Base-by-base conservation (phyloP, 2,113 vertebrate genomes). In the Platycercus adscitus region DNA sequence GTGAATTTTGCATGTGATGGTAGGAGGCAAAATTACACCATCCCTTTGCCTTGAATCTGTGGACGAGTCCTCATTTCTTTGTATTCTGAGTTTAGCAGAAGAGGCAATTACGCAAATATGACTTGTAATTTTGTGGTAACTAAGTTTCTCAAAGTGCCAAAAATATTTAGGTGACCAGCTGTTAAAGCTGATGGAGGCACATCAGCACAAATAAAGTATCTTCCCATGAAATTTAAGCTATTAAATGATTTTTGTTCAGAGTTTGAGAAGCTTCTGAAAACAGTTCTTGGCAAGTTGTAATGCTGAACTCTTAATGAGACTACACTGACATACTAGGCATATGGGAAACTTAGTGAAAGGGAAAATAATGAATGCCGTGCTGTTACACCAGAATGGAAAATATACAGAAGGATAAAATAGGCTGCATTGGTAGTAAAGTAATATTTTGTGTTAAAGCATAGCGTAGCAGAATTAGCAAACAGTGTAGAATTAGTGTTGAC, bases 1-100 rank as follows among this genome's bases (percentile, higher is more conserved):
- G 76, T 90, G 84, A 94, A 89, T 94, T 96, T 88, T 89, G 44
- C 21, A 43, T 88, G 60, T 41, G 56, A 61, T 95, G 21, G 17
- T 73, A 75, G 37, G 50, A 96, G 61, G 47, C 24, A 84, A 80
- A 77, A 89, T 87, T 55, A 79, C 79, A 68, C 35, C 29, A 35
- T 37, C 91, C 20, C 47, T 72, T 72, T 56, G 20, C 71, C 68
- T 87, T 37, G 39, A 69, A 73, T n/a, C 49, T 68, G 31, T 35
- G 20, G 65, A 20, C 23, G 5, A 47, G 39, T 65, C 33, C 18
- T 75, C 9, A 15, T 91, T 89, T 43, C 31, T 81, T 25, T 52
- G 37, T 29, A 60, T 49, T 47, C 28, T 86, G 39, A 76, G 43
- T 72, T 78, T 78, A 77, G 50, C n/a, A 37, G 70, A 86, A 78